Evolutionary conservation across 2,888 invertebrate genomes (phyloP).

Genomic region (Sesamia inferens): DNA sequence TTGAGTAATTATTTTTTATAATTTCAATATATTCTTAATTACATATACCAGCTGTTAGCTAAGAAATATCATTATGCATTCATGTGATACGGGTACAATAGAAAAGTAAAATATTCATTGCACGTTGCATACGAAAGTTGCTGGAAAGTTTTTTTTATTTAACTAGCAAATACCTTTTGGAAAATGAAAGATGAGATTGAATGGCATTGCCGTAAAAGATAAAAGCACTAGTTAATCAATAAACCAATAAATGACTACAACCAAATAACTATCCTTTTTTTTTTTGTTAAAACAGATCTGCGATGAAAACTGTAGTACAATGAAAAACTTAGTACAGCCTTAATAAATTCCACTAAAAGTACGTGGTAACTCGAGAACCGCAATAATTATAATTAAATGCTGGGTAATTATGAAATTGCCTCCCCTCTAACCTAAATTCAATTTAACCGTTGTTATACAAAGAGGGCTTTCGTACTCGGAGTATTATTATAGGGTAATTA

Average conservation of each 20-base stretch:
- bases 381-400: slow-evolving; percentile 35
- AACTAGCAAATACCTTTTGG: not conserved
- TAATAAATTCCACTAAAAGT: slow-evolving; percentile 2
- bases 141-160: not conserved
- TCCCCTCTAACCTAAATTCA: slow-evolving; percentile 31
- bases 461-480: slow-evolving; percentile 10
- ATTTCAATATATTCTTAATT: not conserved
- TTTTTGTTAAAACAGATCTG: not conserved
- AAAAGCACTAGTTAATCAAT: not conserved
- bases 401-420: slow-evolving; percentile 53
- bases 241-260: no score
- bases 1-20: no score
- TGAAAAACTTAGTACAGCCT: not conserved
- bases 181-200: not conserved
- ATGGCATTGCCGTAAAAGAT: not conserved
- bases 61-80: not conserved
- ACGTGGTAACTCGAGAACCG: slow-evolving; percentile 16
- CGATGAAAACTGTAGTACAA: not conserved
- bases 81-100: not conserved
- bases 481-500: slow-evolving; percentile 41
- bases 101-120: not conserved
- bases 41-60: not conserved
- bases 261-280: no score
- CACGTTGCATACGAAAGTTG: no score
- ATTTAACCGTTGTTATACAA: slow-evolving; percentile 38